Evolutionary conservation across 2,113 vertebrate genomes (phyloP).

Genomic region (Sinocyclocheilus rhinocerous): DNA sequence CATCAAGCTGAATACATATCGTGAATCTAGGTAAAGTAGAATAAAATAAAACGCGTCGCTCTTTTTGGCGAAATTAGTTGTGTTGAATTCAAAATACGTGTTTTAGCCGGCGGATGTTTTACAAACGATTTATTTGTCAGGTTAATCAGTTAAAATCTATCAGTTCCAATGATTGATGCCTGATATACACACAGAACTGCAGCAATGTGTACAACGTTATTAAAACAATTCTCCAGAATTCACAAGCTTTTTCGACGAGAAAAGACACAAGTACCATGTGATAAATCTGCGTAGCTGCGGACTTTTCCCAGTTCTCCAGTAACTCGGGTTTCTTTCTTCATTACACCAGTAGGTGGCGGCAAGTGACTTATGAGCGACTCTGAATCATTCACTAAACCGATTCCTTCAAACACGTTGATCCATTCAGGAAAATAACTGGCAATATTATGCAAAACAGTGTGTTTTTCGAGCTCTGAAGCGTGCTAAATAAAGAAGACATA

Average conservation of each 20-base stretch:
- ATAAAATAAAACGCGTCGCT: too few species aligned
- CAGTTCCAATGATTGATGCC: background rate
- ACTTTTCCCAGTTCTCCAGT: background rate
- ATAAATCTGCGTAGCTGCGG: too few species aligned
- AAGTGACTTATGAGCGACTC: background rate
- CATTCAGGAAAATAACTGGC: background rate
- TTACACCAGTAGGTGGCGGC: background rate
- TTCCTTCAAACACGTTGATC: background rate
- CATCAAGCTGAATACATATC: rapidly evolving
- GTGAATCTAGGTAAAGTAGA: too few species aligned
- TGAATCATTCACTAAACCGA: background rate
- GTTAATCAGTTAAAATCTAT: background rate
- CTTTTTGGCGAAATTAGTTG: too few species aligned
- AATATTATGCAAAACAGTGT: background rate
- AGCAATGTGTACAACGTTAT: background rate
- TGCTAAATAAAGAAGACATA: background rate
- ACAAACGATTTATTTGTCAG: background rate
- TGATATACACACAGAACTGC: background rate
- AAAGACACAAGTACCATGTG: background rate
- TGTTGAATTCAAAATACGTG: too few species aligned
- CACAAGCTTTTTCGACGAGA: background rate
- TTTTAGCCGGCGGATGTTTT: background rate
- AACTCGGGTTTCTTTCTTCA: background rate
- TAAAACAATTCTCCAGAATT: background rate
- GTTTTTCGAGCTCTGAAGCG: background rate